Percentiles rank a stretch among this genome's conserved stretches.
phyloP scores from a whole-genome alignment of 2,888 invertebrate genomes.

The Fragum sueziense region DNA sequence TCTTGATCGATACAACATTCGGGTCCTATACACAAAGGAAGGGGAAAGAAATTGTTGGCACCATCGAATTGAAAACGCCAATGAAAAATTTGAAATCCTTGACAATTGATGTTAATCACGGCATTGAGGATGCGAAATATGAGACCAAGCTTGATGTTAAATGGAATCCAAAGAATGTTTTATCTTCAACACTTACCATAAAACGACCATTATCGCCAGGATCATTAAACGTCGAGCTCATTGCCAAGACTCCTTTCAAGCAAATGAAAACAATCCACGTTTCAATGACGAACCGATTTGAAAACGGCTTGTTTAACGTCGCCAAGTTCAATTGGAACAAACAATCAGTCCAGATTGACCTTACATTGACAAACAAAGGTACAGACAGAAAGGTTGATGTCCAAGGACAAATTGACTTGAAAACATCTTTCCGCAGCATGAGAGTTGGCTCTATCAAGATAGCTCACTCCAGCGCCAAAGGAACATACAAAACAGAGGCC shows the following conservation, averaged over 20 bases:
- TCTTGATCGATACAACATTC: constrained; percentile 60
- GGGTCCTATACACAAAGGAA: constrained; percentile 28
- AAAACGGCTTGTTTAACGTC: constrained; percentile 46
- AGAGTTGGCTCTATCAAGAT: constrained; percentile 41
- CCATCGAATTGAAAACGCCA: constrained; percentile 57
- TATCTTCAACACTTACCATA: constrained; percentile 63
- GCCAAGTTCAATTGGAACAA: constrained; percentile 60
- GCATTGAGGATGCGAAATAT: constrained; percentile 52
- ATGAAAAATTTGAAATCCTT: constrained; percentile 42
- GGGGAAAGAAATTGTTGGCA: constrained; percentile 42
- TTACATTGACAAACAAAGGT: constrained; percentile 61
- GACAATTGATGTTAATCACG: constrained; percentile 47
- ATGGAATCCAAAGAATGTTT: constrained; percentile 60
- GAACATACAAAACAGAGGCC: constrained; percentile 41
- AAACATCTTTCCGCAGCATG: constrained; percentile 56
- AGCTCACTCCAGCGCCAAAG: constrained; percentile 58
- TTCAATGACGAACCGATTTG: constrained; percentile 57
- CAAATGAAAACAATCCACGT: constrained; percentile 54
- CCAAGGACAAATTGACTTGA: constrained; percentile 59
- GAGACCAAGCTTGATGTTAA: constrained; percentile 56
- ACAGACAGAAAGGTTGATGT: constrained; percentile 49
- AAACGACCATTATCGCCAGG: constrained; percentile 62
- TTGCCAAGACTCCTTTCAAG: constrained; percentile 65
- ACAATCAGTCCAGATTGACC: constrained; percentile 50
- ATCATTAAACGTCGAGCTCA: constrained; percentile 56